These are phyloP conservation scores for Tiphia femorata DNA, from an alignment of 2,888 invertebrate species.

Conservation along the genomic window DNA sequence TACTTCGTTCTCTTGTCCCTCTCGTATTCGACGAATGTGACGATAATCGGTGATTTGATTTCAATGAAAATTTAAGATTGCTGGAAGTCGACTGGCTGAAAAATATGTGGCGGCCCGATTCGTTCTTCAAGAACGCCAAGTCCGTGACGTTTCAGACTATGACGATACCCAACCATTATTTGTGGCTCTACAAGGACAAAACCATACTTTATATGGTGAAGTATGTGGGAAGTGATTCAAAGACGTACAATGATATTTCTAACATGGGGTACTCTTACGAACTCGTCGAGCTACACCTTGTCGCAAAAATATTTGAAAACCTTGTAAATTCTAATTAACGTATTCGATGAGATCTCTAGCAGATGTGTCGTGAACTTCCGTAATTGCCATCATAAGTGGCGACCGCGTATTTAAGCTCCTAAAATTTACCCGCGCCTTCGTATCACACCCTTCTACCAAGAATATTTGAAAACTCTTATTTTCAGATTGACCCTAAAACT, in stretches of 20 bases:
- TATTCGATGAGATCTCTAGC: too few species aligned
- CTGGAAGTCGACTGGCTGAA: conserved; percentile 92
- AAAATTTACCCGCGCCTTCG: too few species aligned
- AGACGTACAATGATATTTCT: too few species aligned
- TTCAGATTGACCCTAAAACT: conserved; percentile 83
- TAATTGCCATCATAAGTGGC: background rate
- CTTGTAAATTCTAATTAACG: too few species aligned
- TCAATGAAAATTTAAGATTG: conserved; percentile 75
- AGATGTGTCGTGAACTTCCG: too few species aligned
- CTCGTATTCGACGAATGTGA: too few species aligned
- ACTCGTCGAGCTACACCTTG: background rate
- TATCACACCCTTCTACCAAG: too few species aligned
- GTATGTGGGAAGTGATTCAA: too few species aligned
- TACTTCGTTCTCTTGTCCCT: too few species aligned
- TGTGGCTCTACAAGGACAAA: conserved; percentile 91
- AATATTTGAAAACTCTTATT: conserved; percentile 9
- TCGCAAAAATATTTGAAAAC: too few species aligned
- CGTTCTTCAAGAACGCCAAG: conserved; percentile 94
- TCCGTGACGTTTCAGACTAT: conserved; percentile 94
- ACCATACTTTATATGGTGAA: conserved; percentile 91
- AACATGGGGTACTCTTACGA: background rate
- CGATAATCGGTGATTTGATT: too few species aligned
- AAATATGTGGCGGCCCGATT: conserved; percentile 94
- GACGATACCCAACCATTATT: conserved; percentile 95
- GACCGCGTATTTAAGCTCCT: too few species aligned